A percentile compares a stretch with the other conserved stretches of the same genome.
Conservation (phyloP, 2,113 vertebrate genomes). For the Casuarius casuarius region DNA sequence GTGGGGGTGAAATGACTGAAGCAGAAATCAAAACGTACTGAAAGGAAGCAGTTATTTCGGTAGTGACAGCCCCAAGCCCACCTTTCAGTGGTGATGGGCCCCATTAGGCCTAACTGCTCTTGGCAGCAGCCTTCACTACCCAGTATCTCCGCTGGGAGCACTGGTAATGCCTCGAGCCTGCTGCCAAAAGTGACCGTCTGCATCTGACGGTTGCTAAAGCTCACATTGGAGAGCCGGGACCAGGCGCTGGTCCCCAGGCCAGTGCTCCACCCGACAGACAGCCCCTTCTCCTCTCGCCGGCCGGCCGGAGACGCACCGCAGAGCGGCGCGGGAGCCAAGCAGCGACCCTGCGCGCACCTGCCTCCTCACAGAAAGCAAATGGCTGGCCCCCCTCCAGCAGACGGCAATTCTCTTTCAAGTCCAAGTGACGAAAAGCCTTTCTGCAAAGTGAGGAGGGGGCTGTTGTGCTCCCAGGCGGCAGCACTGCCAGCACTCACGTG, state of each 20-base stretch:
- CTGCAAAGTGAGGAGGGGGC: not conserved
- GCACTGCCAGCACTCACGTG: not conserved
- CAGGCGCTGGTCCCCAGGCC: not conserved
- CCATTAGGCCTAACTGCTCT: not conserved
- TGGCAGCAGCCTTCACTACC: not conserved
- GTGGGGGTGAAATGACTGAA: conserved; percentile 1
- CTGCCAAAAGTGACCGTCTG: not conserved
- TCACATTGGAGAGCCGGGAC: not conserved
- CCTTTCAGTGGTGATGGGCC: not conserved
- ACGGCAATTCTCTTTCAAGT: conserved; percentile 46
- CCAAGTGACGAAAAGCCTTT: conserved; percentile 33
- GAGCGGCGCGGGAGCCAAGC: not conserved
- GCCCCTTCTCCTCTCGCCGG: not conserved
- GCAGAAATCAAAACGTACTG: conserved; percentile 24
- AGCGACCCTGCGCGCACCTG: conserved; percentile 13
- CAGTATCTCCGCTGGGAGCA: not conserved
- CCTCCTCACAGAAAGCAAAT: conserved; percentile 37
- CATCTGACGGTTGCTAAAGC: not conserved
- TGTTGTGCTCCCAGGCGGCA: not conserved
- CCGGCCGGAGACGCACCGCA: not conserved
- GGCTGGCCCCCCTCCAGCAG: conserved; percentile 16
- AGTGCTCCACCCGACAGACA: not conserved
- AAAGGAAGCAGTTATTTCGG: conserved; percentile 39
- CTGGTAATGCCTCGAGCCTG: not conserved
- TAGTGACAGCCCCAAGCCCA: not conserved